Base-by-base conservation (phyloP, 2,113 vertebrate genomes). In the Cryptomyrus ogoouensis region DNA sequence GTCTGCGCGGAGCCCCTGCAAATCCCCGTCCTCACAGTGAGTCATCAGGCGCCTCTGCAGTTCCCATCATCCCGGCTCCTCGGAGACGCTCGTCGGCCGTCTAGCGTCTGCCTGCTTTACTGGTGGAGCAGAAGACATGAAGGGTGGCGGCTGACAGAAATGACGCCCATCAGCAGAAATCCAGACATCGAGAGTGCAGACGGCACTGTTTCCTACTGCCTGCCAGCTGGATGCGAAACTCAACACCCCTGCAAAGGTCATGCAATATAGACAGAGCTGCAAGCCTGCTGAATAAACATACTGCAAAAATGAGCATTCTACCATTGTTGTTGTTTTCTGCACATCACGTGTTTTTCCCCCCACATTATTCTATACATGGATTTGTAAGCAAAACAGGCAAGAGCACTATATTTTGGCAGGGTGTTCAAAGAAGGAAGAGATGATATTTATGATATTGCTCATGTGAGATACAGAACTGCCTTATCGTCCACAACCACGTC, bases 1-100 rank as follows among this genome's bases (percentile, higher is more conserved):
- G 31, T 39, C 66, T 35, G 66, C 1, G 13, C 13, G 12, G 9
- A 12, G 9, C 27, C n/a, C 27, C 66, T 35, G 66, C 12, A 6
- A 4, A 3, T n/a, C 27, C 66, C 66, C 24, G 12, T 31, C 27
- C 13, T 17, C 70, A 17, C 1, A 0, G 13, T 74, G 70, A 74
- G 70, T 31, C 31, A 35, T 2, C 13, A 19, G 5, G 15, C 13
- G 0, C 31, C 5, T 19, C 31, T 31, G 70, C 31, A 6, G 31
- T 13, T 77, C 27, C 31, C 12, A 8, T 42, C 80, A 47, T 3
- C 42, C 42, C 21, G 24, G 21, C 15, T 44, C 39, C 84, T 91
- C 74, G 2, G 91, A 44, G 27, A 93, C 92, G 0, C 90, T 88
- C 46, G 91, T 89, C 50, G 92, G 91, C 92, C 92, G 87, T 44